Percentiles rank a stretch among this genome's conserved stretches.
Evolutionary conservation across 2,113 vertebrate species (phyloP).

Genomic region (Podarcis cretensis): DNA sequence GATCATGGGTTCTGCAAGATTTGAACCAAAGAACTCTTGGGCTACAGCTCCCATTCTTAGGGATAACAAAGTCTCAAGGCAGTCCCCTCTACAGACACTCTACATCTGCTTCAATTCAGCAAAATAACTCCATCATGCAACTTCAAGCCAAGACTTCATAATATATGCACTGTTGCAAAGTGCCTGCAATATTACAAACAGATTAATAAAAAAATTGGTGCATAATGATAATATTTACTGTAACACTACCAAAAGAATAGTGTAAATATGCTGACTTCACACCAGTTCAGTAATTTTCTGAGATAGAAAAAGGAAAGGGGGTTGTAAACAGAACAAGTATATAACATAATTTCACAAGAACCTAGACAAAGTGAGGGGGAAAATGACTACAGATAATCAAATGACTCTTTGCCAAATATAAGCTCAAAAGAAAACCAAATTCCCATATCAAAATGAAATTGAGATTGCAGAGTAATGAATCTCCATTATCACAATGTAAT

Average conservation of each 20-base stretch:
- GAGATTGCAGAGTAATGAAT: conserved; percentile 36
- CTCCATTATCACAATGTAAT: conserved; percentile 30
- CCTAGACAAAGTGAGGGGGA: background rate
- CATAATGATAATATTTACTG: background rate
- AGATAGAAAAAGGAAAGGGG: background rate
- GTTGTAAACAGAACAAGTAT: background rate
- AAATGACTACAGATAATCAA: conserved; percentile 29
- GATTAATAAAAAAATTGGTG: background rate
- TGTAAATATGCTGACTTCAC: background rate
- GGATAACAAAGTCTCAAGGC: background rate
- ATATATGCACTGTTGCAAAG: background rate
- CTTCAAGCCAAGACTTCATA: background rate
- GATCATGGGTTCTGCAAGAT: background rate
- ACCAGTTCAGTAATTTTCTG: background rate
- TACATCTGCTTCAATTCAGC: background rate
- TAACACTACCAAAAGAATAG: background rate
- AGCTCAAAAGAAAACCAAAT: conserved; percentile 25
- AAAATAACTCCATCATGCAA: background rate
- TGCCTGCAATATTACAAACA: background rate
- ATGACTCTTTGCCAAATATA: background rate
- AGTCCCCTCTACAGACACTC: background rate
- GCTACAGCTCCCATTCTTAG: no score
- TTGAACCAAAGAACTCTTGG: background rate
- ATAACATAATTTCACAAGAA: background rate
- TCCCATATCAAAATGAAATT: conserved; percentile 35